Percentiles rank a stretch among this genome's conserved stretches.
These are phyloP conservation scores for Halichondria panicea DNA, from an alignment of 37 sponge, comb jelly and placozoan genomes.

Conservation along the genomic window DNA sequence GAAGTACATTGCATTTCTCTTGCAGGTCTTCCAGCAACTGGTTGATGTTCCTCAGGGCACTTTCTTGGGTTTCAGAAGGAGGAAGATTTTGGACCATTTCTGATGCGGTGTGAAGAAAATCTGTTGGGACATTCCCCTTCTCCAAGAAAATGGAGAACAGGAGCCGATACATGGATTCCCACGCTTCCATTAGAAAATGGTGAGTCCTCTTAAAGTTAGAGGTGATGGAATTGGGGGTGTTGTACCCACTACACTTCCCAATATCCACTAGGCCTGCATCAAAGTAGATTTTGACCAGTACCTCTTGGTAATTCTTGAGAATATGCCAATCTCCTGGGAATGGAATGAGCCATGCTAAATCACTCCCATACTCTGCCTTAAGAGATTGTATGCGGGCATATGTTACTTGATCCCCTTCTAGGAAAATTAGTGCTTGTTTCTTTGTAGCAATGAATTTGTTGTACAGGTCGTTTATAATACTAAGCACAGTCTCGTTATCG, in stretches of 20 bases:
- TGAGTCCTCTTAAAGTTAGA: slow-evolving; percentile 20
- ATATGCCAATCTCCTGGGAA: slow-evolving; percentile 46
- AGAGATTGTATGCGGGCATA: not conserved
- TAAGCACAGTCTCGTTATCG: slow-evolving; percentile 14
- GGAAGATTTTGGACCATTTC: slow-evolving; percentile 4
- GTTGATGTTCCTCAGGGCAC: not conserved
- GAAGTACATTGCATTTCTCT: not conserved
- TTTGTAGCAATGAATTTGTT: not conserved
- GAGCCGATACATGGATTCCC: slow-evolving; percentile 22
- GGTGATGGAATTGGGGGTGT: not conserved
- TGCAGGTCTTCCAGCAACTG: not conserved
- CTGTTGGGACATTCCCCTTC: not conserved
- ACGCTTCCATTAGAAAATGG: slow-evolving; percentile 12
- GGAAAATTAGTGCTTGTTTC: not conserved
- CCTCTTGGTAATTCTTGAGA: slow-evolving; percentile 17
- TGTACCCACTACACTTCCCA: slow-evolving; percentile 22
- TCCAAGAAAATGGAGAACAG: not conserved
- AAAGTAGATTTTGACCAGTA: slow-evolving; percentile 18
- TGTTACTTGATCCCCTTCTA: slow-evolving; percentile 17
- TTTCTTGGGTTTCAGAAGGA: not conserved
- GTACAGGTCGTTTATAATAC: not conserved
- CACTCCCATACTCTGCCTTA: slow-evolving; percentile 18
- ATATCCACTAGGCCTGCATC: slow-evolving; percentile 25
- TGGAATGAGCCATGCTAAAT: slow-evolving; percentile 25
- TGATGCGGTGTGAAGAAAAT: not conserved